Conservation (phyloP, 2,113 vertebrate genomes). For the Catagonus wagneri region DNA sequence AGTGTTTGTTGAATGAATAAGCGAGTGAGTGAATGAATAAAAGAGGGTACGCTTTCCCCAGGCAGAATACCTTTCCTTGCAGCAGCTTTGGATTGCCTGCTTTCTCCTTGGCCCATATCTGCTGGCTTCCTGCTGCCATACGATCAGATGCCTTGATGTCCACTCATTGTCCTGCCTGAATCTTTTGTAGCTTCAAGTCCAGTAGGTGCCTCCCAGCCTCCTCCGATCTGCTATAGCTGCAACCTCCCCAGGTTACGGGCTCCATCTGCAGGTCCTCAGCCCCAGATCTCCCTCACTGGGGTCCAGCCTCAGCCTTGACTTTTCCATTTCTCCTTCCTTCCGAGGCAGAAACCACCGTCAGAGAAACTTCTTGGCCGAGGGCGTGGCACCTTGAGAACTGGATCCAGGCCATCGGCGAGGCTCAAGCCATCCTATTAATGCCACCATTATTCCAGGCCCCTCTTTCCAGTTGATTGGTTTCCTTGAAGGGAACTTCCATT, state of each 20-base stretch:
- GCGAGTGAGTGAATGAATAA: not conserved
- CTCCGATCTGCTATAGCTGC: fast-evolving
- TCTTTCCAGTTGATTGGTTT: not conserved
- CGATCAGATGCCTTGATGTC: not conserved
- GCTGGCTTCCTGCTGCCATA: not conserved
- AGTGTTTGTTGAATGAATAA: not conserved
- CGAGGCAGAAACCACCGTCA: fast-evolving
- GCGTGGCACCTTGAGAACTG: not conserved
- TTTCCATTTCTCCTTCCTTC: not conserved
- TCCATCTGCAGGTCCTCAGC: not conserved
- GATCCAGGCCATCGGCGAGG: not conserved
- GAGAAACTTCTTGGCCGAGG: not conserved
- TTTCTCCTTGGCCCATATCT: not conserved
- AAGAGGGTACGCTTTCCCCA: not conserved
- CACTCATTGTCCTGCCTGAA: not conserved
- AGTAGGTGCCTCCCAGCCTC: fast-evolving
- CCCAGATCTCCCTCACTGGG: not conserved
- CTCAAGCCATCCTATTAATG: not conserved
- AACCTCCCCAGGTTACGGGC: not conserved
- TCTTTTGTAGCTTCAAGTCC: not conserved
- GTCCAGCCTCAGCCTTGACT: not conserved
- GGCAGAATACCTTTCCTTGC: not conserved
- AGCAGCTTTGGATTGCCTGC: not conserved
- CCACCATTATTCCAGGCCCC: not conserved
- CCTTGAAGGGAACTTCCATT: conserved; percentile 1